A percentile compares a stretch with the other conserved stretches of the same genome.
phyloP scores from a whole-genome alignment of 1,140 invertebrate genomes.

The Copidosoma floridanum region DNA sequence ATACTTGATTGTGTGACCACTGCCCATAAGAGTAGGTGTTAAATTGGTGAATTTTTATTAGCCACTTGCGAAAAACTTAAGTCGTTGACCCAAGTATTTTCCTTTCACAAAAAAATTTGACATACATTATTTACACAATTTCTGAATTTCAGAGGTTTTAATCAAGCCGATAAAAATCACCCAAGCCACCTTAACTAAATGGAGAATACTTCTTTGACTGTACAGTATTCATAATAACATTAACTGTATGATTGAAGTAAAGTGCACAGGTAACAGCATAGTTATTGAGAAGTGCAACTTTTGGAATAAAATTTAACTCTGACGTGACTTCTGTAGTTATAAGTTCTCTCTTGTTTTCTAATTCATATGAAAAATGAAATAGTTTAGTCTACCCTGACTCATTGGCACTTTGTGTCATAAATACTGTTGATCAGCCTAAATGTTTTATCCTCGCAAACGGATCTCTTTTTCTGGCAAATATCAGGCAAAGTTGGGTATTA shows the following conservation, averaged over 20 bases:
- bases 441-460: conserved; percentile 45
- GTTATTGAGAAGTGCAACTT: conserved; percentile 43
- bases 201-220: conserved; percentile 29
- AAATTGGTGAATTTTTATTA: too few relatives aligned
- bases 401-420: conserved; percentile 37
- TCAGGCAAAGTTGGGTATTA: conserved; percentile 27
- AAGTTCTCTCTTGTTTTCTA: conserved; percentile 38
- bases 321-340: too few relatives aligned
- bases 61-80: too few relatives aligned
- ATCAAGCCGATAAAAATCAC: too few relatives aligned
- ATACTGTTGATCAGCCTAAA: conserved; percentile 37
- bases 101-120: too few relatives aligned
- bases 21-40: too few relatives aligned
- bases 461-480: conserved; percentile 47
- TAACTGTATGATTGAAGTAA: conserved; percentile 49
- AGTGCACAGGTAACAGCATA: too few relatives aligned
- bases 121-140: too few relatives aligned
- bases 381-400: conserved; percentile 45
- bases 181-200: conserved; percentile 35
- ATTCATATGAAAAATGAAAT: conserved; percentile 42
- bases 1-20: too few relatives aligned
- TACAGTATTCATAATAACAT: conserved; percentile 30
- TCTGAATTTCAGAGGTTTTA: too few relatives aligned
- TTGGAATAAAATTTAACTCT: conserved; percentile 35
- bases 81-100: too few relatives aligned